These are phyloP conservation scores for Eupithecia abbreviata DNA, from an alignment of 2,888 invertebrate genomes.

Conservation along the genomic window DNA sequence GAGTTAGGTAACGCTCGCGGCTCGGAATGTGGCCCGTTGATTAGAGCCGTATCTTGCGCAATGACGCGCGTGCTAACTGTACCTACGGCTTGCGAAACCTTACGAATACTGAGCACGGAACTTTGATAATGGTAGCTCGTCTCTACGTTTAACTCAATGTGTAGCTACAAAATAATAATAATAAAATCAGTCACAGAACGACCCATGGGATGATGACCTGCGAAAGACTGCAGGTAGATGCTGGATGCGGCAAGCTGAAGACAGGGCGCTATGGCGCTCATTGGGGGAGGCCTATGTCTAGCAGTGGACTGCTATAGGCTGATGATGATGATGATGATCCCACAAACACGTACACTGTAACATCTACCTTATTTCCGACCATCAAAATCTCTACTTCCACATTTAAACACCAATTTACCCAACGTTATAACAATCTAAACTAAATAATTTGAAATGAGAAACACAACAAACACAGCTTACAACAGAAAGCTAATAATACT, in stretches of 20 bases:
- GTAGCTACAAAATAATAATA: no score
- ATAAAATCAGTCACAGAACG: no score
- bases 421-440: not conserved
- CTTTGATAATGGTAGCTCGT: not conserved
- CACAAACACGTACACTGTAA: not conserved
- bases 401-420: not conserved
- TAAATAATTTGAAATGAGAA: not conserved
- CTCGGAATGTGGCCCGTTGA: constrained; percentile 55
- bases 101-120: not conserved
- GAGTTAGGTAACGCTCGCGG: constrained; percentile 62
- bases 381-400: not conserved
- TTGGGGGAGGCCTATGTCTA: no score
- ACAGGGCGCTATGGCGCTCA: no score
- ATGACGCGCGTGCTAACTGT: constrained; percentile 33
- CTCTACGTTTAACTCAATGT: not conserved
- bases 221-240: no score
- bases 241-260: no score
- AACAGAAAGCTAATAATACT: not conserved
- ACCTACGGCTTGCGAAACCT: constrained; percentile 5
- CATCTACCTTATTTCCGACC: no score
- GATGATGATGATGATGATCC: no score
- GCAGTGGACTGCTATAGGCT: no score
- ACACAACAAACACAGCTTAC: not conserved
- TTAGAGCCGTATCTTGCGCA: constrained; percentile 55
- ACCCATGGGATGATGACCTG: no score